These are phyloP conservation scores for Tenrec ecaudatus DNA, from an alignment of 2,113 vertebrate species.

Conservation along the genomic window DNA sequence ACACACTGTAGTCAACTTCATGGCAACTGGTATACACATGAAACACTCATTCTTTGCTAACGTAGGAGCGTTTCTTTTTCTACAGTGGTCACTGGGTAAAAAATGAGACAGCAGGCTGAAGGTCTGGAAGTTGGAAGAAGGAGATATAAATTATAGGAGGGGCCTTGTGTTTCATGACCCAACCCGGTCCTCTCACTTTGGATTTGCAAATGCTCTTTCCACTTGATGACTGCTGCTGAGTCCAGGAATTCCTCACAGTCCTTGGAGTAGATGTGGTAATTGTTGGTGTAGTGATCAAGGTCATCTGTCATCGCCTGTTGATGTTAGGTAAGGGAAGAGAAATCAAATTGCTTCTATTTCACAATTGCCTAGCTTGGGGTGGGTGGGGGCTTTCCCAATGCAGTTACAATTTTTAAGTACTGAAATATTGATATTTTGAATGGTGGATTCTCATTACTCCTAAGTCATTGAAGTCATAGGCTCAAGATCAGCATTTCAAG, in stretches of 20 bases:
- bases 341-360: background rate
- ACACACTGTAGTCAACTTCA: background rate
- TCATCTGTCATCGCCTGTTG: slow-evolving; percentile 76
- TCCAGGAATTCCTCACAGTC: slow-evolving; percentile 57
- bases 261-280: slow-evolving; percentile 73
- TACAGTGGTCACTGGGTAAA: background rate
- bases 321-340: background rate
- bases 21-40: background rate
- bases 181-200: slow-evolving; percentile 54
- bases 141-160: fast-evolving
- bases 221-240: slow-evolving; percentile 65
- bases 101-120: background rate
- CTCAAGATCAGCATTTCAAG: background rate
- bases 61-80: background rate
- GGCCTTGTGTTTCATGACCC: background rate
- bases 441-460: background rate
- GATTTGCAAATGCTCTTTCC: slow-evolving; percentile 72
- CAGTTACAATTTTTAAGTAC: background rate
- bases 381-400: background rate
- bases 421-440: background rate
- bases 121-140: background rate
- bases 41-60: background rate
- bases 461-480: slow-evolving; percentile 12
- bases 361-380: background rate
- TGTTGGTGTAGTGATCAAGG: slow-evolving; percentile 73